These are phyloP conservation scores for Ovibos moschatus DNA, from an alignment of 2,113 vertebrate genomes.

Conservation along the genomic window DNA sequence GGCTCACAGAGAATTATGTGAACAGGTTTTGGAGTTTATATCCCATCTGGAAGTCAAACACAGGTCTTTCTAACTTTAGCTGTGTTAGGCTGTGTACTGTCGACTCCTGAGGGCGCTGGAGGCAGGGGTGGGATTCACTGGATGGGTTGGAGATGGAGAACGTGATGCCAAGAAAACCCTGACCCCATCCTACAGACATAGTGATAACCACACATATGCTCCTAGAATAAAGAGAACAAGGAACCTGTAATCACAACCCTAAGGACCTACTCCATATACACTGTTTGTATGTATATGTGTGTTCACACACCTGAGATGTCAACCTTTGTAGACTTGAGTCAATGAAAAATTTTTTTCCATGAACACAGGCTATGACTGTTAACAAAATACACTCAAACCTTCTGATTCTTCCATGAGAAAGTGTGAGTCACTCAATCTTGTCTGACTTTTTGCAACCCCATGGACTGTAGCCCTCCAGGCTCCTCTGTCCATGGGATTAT, in stretches of 20 bases:
- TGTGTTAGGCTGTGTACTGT: background rate
- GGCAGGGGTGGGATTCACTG: fast-evolving
- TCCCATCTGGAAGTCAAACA: background rate
- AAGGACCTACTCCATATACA: background rate
- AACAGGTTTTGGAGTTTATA: background rate
- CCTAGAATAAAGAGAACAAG: background rate
- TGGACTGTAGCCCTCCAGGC: background rate
- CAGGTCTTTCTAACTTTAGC: background rate
- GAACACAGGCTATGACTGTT: background rate
- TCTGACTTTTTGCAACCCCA: background rate
- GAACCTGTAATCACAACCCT: background rate
- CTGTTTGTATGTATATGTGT: background rate
- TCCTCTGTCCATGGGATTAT: background rate
- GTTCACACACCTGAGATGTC: background rate
- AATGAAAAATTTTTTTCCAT: background rate
- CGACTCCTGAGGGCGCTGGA: background rate
- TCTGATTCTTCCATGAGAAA: background rate
- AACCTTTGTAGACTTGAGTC: background rate
- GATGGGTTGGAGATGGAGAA: background rate
- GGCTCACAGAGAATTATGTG: background rate
- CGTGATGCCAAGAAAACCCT: fast-evolving
- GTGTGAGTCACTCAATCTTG: background rate
- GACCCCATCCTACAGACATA: background rate
- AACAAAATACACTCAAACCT: background rate
- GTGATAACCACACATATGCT: background rate